These are phyloP conservation scores for Sinocyclocheilus anshuiensis DNA, from an alignment of 2,113 vertebrate species.

Conservation along the genomic window DNA sequence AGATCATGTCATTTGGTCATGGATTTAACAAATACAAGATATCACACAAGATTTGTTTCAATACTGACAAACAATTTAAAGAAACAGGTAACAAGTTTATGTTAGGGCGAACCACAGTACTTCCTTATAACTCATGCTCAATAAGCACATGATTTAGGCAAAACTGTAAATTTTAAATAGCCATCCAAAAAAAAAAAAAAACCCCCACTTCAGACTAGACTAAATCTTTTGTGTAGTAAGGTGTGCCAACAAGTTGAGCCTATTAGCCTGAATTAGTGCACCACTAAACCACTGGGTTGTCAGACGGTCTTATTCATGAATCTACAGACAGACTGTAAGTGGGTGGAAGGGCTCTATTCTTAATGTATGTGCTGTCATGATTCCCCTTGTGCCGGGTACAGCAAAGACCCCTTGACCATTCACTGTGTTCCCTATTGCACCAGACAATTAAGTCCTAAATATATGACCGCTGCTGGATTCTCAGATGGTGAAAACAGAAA, in stretches of 20 bases:
- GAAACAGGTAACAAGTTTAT: no score
- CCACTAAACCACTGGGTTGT: slow-evolving; percentile 13
- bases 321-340: slow-evolving; percentile 30
- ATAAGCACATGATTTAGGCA: not conserved
- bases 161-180: not conserved
- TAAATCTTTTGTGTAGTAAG: not conserved
- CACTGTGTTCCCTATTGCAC: slow-evolving; percentile 20
- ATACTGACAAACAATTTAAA: no score
- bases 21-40: no score
- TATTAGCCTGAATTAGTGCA: slow-evolving; percentile 10
- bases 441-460: slow-evolving; percentile 61
- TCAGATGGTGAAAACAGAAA: slow-evolving; percentile 63
- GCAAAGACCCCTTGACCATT: slow-evolving; percentile 22
- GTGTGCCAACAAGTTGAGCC: not conserved
- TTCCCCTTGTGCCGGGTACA: not conserved
- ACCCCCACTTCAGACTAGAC: not conserved
- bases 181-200: not conserved
- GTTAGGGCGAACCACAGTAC: no score
- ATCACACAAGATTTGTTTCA: no score
- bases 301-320: slow-evolving; percentile 6
- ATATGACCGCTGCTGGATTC: slow-evolving; percentile 74
- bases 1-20: no score
- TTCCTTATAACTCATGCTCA: no score
- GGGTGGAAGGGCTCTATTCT: slow-evolving; percentile 31
- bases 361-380: slow-evolving; percentile 34